Evolutionary conservation across 2,888 invertebrate genomes (phyloP), one percentile per base, ranked within the genome.

Genomic region (Clistopyga incitator): DNA sequence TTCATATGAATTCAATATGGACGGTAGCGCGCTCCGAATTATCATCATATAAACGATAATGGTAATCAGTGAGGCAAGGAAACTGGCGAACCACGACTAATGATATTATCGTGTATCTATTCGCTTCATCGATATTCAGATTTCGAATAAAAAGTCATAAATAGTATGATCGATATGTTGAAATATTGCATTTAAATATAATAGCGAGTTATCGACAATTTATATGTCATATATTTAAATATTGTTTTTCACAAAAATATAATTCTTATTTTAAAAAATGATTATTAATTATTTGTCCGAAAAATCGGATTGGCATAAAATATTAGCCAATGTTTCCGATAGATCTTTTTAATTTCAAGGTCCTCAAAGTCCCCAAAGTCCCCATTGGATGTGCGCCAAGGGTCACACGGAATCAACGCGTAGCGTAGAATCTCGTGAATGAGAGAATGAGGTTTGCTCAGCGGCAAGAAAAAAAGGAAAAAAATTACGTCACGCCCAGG

Each of bases 401-500:
- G 67, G 67, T 67, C 42, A 38, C 10, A n/a, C 2, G n/a, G 2
- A 45, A 65, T 23, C 72, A 42, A 56, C 71, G 59, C 71, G 72
- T 8, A 47, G n/a, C 11, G 29, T 23, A 38, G 59, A 29, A 38
- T 67, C 38, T 13, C 29, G 34, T 20, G 52, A 65, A 65, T 47
- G 71, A 76, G 65, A 59, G 52, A 65, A 65, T 47, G 71, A 76
- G 65, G 65, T 65, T 42, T 76, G 50, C 56, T 72, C 82, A 82
- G 38, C 70, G n/a, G n/a, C n/a, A n/a, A n/a, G n/a, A n/a, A n/a
- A n/a, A n/a, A n/a, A n/a, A n/a, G n/a, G n/a, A 15, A 59, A 23
- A 84, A 87, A 89, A 89, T 91, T 88, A 88, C 88, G 88, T 90
- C 90, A 91, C 91, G 89, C 89, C 89, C 81, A 88, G 87, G 84